phyloP scores from a whole-genome alignment of 2,113 vertebrate genomes.

The Cinclus cinclus region DNA sequence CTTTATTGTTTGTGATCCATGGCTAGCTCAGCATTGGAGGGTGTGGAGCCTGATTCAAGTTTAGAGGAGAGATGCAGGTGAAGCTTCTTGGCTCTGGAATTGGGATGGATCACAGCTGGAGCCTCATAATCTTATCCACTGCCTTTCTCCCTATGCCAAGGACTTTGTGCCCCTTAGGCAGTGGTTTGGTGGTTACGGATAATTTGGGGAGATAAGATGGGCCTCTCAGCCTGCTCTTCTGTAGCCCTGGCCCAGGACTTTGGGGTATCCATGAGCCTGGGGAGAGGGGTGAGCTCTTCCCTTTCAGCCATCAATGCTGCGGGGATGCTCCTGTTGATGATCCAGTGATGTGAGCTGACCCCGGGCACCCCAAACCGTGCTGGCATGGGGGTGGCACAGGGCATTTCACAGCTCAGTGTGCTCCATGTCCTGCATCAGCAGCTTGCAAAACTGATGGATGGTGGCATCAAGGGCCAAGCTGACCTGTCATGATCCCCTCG shows the following conservation, averaged over 20 bases:
- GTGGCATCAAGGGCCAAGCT: neutral
- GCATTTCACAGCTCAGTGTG: fast-evolving
- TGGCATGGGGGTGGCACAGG: neutral
- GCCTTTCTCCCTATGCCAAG: neutral
- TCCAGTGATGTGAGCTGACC: neutral
- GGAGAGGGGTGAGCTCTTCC: neutral
- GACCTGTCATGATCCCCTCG: fast-evolving
- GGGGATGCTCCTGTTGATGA: neutral
- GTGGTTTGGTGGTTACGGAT: neutral
- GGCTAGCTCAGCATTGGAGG: neutral
- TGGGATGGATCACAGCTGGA: neutral
- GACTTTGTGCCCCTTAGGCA: neutral
- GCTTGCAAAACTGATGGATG: neutral
- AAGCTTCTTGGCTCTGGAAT: neutral
- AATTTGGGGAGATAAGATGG: neutral
- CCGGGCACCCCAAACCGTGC: fast-evolving
- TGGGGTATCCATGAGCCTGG: fast-evolving
- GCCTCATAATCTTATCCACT: fast-evolving
- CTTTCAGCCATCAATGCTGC: fast-evolving
- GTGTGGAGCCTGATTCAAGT: fast-evolving
- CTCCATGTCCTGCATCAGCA: neutral
- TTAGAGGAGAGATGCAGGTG: neutral
- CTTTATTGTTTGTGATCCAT: neutral
- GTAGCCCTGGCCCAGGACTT: neutral
- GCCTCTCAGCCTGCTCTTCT: neutral